These are phyloP conservation scores for Drosophila kuntzei DNA, from an alignment of 2,888 invertebrate genomes.

Conservation along the genomic window DNA sequence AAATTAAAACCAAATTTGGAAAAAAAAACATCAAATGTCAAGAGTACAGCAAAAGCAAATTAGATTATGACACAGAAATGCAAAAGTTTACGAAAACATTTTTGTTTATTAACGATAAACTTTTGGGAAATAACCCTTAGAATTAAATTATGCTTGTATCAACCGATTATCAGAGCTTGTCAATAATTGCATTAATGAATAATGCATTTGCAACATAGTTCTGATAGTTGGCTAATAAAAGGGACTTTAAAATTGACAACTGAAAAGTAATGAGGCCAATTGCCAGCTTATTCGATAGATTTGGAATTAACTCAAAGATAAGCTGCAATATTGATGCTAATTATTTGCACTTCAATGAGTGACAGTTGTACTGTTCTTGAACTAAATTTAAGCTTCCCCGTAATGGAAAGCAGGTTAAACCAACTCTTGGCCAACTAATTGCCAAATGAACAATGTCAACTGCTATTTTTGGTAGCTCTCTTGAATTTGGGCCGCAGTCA, in stretches of 20 bases:
- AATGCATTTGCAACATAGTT: conserved; percentile 28
- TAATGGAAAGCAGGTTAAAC: conserved; percentile 1
- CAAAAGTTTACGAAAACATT: conserved; percentile 36
- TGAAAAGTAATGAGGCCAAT: conserved; percentile 1
- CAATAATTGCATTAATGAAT: conserved; percentile 3
- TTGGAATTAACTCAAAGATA: conserved; percentile 19
- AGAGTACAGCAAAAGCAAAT: conserved; percentile 29
- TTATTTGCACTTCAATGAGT: conserved; percentile 1
- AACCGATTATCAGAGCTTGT: background rate
- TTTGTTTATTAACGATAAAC: background rate
- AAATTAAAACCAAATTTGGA: conserved; percentile 18
- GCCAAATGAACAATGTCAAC: conserved; percentile 54
- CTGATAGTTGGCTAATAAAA: conserved; percentile 1
- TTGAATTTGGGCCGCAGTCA: conserved; percentile 22
- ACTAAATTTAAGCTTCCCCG: background rate
- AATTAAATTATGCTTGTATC: background rate
- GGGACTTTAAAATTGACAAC: conserved; percentile 1
- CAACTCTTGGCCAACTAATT: conserved; percentile 41
- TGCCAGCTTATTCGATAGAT: conserved; percentile 5
- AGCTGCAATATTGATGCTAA: conserved; percentile 1
- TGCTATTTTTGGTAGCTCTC: conserved; percentile 33
- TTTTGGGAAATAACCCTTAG: background rate
- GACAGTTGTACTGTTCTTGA: background rate
- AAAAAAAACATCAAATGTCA: conserved; percentile 37
- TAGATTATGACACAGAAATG: conserved; percentile 6